Base-by-base conservation (phyloP, 2,888 invertebrate species). In the Tricholauxania praeusta region DNA sequence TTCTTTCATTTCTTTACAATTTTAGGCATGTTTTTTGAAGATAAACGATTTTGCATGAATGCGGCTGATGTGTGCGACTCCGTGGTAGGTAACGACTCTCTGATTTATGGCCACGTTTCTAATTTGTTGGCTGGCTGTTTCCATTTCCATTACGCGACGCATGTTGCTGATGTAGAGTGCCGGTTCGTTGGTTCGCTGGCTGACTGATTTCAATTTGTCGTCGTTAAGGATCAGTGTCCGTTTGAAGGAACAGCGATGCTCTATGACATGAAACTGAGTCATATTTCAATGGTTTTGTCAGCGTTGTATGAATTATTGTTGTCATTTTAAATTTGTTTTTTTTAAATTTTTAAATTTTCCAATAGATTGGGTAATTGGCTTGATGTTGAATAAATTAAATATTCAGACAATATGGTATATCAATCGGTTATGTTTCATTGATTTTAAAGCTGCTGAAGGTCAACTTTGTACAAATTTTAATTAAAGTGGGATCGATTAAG, bases 201-300 rank as follows among this genome's bases (percentile, higher is more conserved):
- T 39, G 39, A 39, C 39, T 28, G 28, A 49, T 51, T 64, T 64
- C 64, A 64, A 64, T 64, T 64, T 64, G 64, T 64, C 64, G 64
- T 51, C 28, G 64, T 47, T 62, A 64, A 49, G 51, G 51, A 64
- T 62, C 60, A 62, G 60, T 62, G 60, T 62, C 60, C 60, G 32
- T 10, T 62, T n/a, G 14, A 32, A 62, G 32, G 32, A 32, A 1
- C 8, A 10, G 8, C 19, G 22, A 52, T 28, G 15, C 22, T 28
- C 64, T 51, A 10, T 39, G 68, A 69, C 32, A 17, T 59, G 60
- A 55, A 49, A 28, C 59, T 59, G n/a, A 51, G 57, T 69, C 69
- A 69, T 69, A 69, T 60, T 69, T 69, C 60, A 69, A 49, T 49
- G 69, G 60, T 69, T 60, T 69, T 69, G 69, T 69, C 69, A 60